Base-by-base conservation (phyloP, 2,797 vertebrate species). In the Leptodactylus fallax region DNA sequence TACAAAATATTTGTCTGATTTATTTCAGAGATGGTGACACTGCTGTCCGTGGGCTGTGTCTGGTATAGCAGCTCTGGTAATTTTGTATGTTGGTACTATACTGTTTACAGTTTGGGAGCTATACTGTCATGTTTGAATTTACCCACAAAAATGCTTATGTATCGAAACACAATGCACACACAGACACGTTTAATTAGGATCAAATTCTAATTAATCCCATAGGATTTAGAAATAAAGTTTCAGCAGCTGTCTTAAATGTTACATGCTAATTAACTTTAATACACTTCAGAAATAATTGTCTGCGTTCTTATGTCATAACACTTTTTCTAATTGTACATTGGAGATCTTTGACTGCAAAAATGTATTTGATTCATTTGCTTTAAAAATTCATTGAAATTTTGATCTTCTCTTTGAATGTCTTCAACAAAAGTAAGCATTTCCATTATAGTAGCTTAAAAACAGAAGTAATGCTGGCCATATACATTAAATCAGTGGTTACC, bases 261-360 rank as follows among this genome's bases (percentile, higher is more conserved):
- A 95, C 95, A 95, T 95, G 95, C 94, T 96, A 95, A 96, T 95
- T 96, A 96, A 92, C 93, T 95, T 95, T 95, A 95, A 95, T 95
- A 95, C 95, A 95, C 94, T 95, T 96, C 93, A 94, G 93, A 96
- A 96, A 95, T 95, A 95, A 95, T 94, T 95, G 95, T 95, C 94
- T 95, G 91, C 91, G 94, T 95, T 95, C 94, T 94, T 95, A 93
- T 95, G 93, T 95, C 94, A 95, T 95, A 95, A 95, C 94, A 92
- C 87, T 93, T 89, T 90, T 91, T 90, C 92, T 95, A 96, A 95
- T 95, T 95, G 93, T 92, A 90, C 95, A 94, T 95, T 90, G 89
- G 95, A 96, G 95, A 95, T 90, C 90, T 90, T 86, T 92, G 92
- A 83, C 92, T 94, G 91, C 93, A 95, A 95, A 93, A 93, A 93